Evolutionary conservation across 2,113 vertebrate species (phyloP).

Genomic region (Malurus melanocephalus): DNA sequence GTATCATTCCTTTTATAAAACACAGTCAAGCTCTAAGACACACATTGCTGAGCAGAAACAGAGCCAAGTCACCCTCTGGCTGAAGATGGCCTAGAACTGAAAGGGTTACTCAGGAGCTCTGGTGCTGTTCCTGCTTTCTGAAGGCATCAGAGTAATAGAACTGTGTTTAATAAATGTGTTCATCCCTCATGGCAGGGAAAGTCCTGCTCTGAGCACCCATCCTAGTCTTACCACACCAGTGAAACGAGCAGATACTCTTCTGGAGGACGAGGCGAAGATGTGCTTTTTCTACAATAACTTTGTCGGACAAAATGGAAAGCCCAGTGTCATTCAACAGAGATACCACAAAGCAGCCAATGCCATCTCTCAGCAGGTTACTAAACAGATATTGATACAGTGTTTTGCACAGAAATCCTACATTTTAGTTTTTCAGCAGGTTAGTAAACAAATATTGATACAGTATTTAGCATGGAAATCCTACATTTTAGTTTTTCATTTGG

Average conservation of each 20-base stretch:
- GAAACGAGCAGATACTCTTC: background rate
- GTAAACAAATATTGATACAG: background rate
- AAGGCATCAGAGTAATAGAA: background rate
- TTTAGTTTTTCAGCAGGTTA: background rate
- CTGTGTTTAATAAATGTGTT: background rate
- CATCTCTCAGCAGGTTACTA: background rate
- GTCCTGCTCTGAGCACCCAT: background rate
- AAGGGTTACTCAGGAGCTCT: background rate
- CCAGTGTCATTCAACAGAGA: background rate
- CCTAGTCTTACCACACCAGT: background rate
- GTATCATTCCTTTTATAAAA: no score
- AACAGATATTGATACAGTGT: background rate
- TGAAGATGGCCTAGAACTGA: background rate
- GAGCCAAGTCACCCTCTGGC: background rate
- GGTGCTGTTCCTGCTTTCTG: background rate
- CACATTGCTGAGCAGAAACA: background rate
- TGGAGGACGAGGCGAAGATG: background rate
- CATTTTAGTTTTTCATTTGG: background rate
- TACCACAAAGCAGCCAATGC: background rate
- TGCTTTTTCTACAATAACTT: background rate
- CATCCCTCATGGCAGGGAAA: accelerated
- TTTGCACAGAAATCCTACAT: background rate
- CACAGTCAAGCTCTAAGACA: no score
- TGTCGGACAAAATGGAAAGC: background rate
- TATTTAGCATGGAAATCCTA: background rate